Evolutionary conservation across 2,113 vertebrate species (phyloP).

Genomic region (Ammospiza caudacuta): DNA sequence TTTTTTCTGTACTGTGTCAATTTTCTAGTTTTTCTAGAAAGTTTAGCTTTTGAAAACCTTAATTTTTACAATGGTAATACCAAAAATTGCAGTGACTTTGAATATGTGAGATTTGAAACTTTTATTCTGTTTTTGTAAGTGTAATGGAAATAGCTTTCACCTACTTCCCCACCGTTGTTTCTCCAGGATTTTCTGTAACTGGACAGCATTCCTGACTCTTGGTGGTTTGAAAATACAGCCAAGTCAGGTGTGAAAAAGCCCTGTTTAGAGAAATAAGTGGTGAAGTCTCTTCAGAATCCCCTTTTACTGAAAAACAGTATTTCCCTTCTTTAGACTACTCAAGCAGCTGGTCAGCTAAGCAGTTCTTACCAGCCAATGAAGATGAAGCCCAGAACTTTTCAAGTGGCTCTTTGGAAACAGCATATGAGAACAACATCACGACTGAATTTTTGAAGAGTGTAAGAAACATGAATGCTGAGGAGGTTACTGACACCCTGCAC

Average conservation of each 20-base stretch:
- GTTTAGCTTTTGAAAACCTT: neutral
- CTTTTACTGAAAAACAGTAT: neutral
- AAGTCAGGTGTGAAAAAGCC: neutral
- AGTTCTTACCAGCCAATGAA: neutral
- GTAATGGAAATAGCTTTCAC: neutral
- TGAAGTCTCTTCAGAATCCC: neutral
- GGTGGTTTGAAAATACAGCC: neutral
- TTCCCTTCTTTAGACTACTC: neutral
- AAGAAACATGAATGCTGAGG: slow-evolving; percentile 60
- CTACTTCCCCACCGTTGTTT: neutral
- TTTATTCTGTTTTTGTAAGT: neutral
- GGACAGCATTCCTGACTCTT: neutral
- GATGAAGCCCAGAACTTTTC: neutral
- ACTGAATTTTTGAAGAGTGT: slow-evolving; percentile 57
- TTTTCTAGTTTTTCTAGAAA: neutral
- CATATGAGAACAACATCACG: neutral
- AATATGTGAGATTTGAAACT: neutral
- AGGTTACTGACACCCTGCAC: slow-evolving; percentile 52
- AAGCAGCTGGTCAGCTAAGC: neutral
- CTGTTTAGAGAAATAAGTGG: neutral
- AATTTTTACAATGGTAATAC: neutral
- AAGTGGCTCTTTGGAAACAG: neutral
- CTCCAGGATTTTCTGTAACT: neutral
- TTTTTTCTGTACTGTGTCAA: fast-evolving
- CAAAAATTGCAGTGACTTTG: neutral